phyloP scores from a whole-genome alignment of 2,113 vertebrate species.

The Prinia subflava region DNA sequence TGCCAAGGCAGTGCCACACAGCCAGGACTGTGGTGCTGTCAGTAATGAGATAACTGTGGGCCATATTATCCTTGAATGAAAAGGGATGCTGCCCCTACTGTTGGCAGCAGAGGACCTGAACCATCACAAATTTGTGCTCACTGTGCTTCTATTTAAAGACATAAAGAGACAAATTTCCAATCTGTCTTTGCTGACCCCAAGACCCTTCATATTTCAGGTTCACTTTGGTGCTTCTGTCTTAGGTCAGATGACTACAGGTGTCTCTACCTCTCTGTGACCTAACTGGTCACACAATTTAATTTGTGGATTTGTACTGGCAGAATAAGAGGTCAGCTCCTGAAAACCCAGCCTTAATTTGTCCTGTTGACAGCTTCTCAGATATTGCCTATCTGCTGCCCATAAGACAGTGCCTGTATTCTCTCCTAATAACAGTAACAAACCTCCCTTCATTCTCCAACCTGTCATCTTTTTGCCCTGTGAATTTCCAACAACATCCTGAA shows the following conservation, averaged over 20 bases:
- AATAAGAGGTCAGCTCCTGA: slow-evolving; percentile 44
- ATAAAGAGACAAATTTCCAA: slow-evolving; percentile 25
- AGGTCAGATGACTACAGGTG: background rate
- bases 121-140: background rate
- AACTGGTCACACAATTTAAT: slow-evolving; percentile 54
- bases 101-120: background rate
- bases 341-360: background rate
- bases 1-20: background rate
- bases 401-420: background rate
- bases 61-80: background rate
- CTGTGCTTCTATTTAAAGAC: background rate
- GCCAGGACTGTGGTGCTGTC: background rate
- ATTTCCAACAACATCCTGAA: slow-evolving; percentile 3
- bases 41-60: background rate
- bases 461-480: background rate
- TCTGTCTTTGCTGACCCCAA: slow-evolving; percentile 27
- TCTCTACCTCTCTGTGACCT: slow-evolving; percentile 18
- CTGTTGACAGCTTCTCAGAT: slow-evolving; percentile 52
- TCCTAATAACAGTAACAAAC: background rate
- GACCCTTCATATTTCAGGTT: slow-evolving; percentile 1
- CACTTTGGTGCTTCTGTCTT: background rate
- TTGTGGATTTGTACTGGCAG: slow-evolving; percentile 38
- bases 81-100: background rate
- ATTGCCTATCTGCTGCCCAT: slow-evolving; percentile 21
- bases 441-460: slow-evolving; percentile 15